These are phyloP conservation scores for Limnephilus marmoratus DNA, from an alignment of 2,888 invertebrate genomes.

Conservation along the genomic window DNA sequence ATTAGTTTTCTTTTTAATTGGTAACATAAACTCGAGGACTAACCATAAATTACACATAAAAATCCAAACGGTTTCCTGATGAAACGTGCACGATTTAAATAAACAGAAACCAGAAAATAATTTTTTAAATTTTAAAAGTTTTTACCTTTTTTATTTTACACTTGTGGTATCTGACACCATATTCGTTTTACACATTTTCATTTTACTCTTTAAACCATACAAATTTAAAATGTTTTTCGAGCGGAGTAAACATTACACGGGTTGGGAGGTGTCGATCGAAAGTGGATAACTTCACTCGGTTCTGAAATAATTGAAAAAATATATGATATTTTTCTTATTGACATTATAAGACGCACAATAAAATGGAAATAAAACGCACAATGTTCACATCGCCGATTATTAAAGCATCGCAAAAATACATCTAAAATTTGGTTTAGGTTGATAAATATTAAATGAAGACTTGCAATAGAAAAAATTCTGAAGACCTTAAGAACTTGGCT, in stretches of 20 bases:
- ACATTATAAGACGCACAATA: background rate
- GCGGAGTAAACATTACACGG: background rate
- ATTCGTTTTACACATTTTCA: background rate
- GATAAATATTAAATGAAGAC: background rate
- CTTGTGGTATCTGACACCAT: slow-evolving; percentile 5
- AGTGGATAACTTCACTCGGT: background rate
- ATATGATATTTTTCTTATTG: background rate
- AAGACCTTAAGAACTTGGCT: no score
- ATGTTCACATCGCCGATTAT: background rate
- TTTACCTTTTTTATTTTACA: slow-evolving; percentile 12
- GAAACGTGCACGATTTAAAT: background rate
- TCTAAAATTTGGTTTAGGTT: background rate
- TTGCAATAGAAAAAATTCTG: no score
- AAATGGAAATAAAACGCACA: background rate
- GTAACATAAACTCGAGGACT: background rate
- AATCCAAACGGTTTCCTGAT: background rate
- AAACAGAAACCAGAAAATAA: no score
- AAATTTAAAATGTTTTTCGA: background rate
- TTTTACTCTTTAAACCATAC: slow-evolving; percentile 8
- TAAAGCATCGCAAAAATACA: background rate
- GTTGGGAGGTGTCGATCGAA: background rate
- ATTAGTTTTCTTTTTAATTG: background rate
- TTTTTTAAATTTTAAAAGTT: background rate
- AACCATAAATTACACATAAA: background rate
- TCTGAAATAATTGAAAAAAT: slow-evolving; percentile 20